Evolutionary conservation across 2,797 vertebrate genomes (phyloP).

Genomic region (Smutsia temminckii): DNA sequence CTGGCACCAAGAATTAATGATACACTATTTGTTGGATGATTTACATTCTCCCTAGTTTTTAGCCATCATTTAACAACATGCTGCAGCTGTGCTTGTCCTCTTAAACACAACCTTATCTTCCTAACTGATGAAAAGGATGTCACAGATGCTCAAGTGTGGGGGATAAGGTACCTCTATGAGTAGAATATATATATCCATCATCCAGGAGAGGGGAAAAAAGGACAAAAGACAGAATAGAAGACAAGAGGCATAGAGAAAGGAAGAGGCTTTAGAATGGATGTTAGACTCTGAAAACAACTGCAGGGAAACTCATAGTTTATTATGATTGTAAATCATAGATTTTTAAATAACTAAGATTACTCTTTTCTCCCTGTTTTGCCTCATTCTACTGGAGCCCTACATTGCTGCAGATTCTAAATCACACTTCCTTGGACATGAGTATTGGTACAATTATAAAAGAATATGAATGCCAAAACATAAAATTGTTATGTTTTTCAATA

Average conservation of each 20-base stretch:
- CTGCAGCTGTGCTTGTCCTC: neutral
- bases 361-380: neutral
- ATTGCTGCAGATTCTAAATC: neutral
- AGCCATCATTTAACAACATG: constrained; percentile 17
- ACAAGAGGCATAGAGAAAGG: neutral
- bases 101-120: neutral
- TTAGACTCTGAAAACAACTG: neutral
- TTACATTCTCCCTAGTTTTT: neutral
- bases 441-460: neutral
- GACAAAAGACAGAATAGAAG: neutral
- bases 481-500: neutral
- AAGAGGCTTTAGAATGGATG: neutral
- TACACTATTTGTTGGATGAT: neutral
- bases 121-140: neutral
- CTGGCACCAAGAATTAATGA: constrained; percentile 54
- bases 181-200: neutral
- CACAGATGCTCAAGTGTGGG: neutral
- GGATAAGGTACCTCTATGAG: neutral
- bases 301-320: neutral
- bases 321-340: neutral
- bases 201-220: neutral
- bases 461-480: neutral
- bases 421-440: neutral
- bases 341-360: constrained; percentile 9
- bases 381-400: neutral